phyloP scores from a whole-genome alignment of 2,113 vertebrate genomes.

The Noctilio leporinus region DNA sequence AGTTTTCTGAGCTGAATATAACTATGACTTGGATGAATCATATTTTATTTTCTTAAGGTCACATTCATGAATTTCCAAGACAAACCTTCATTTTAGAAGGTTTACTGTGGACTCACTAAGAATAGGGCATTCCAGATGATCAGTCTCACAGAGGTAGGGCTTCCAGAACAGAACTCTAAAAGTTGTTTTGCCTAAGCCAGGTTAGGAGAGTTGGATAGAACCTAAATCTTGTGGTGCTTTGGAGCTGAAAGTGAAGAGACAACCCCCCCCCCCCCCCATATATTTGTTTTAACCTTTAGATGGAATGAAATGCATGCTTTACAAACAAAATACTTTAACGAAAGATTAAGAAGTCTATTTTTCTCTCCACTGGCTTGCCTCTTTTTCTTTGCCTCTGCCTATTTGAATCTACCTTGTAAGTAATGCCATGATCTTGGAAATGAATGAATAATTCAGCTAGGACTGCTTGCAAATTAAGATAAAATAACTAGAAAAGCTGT shows the following conservation, averaged over 20 bases:
- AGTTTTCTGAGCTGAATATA: constrained; percentile 27
- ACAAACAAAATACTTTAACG: constrained; percentile 75
- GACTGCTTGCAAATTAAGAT: constrained; percentile 54
- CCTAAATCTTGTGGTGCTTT: not conserved
- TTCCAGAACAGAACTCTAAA: constrained; percentile 54
- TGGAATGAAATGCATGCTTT: constrained; percentile 73
- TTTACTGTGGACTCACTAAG: constrained; percentile 51
- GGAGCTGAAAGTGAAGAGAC: constrained; percentile 28
- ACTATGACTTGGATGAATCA: not conserved
- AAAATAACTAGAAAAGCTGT: constrained; percentile 48
- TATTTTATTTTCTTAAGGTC: constrained; percentile 58
- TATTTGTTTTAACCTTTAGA: constrained; percentile 68
- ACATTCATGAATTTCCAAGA: constrained; percentile 67
- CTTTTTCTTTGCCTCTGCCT: constrained; percentile 51
- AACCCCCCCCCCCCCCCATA: not conserved
- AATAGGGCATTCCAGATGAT: constrained; percentile 33
- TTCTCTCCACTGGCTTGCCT: constrained; percentile 63
- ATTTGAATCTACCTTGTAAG: constrained; percentile 76
- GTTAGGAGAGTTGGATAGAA: constrained; percentile 43
- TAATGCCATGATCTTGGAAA: constrained; percentile 65
- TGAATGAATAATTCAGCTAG: constrained; percentile 56
- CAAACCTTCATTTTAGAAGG: constrained; percentile 60
- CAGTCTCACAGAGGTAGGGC: constrained; percentile 65
- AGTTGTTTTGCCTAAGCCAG: constrained; percentile 38
- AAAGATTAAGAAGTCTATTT: constrained; percentile 72